Evolutionary conservation across 2,113 vertebrate species (phyloP).

Genomic region (Entomyzon cyanotis): DNA sequence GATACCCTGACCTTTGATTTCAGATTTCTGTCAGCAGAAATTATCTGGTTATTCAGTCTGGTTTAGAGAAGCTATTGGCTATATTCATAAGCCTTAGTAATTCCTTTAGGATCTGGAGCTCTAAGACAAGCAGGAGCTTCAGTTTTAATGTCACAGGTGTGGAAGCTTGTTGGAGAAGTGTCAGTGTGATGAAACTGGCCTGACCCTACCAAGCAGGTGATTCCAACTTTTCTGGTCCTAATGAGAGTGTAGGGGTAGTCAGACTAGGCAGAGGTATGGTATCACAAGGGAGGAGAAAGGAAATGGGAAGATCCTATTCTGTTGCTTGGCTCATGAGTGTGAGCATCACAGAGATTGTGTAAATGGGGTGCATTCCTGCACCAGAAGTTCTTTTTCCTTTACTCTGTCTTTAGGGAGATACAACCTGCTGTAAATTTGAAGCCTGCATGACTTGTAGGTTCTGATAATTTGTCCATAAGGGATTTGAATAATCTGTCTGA

Average conservation of each 20-base stretch:
- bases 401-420: not conserved
- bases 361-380: not conserved
- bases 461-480: not conserved
- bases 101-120: not conserved
- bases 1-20: slow-evolving; percentile 3
- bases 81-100: not conserved
- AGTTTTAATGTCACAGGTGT: not conserved
- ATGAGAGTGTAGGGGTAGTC: not conserved
- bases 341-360: not conserved
- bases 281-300: not conserved
- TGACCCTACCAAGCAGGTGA: not conserved
- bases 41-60: not conserved
- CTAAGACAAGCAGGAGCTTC: not conserved
- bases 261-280: not conserved
- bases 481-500: not conserved
- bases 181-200: not conserved
- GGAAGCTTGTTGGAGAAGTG: not conserved
- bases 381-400: not conserved
- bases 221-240: not conserved
- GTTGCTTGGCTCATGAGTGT: not conserved
- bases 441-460: not conserved
- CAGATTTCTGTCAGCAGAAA: not conserved
- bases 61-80: not conserved
- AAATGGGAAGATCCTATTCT: not conserved
- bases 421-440: not conserved